Evolutionary conservation across 1,140 invertebrate genomes (phyloP), one percentile per base, ranked within the genome.

Genomic region (Anastrepha obliqua): DNA sequence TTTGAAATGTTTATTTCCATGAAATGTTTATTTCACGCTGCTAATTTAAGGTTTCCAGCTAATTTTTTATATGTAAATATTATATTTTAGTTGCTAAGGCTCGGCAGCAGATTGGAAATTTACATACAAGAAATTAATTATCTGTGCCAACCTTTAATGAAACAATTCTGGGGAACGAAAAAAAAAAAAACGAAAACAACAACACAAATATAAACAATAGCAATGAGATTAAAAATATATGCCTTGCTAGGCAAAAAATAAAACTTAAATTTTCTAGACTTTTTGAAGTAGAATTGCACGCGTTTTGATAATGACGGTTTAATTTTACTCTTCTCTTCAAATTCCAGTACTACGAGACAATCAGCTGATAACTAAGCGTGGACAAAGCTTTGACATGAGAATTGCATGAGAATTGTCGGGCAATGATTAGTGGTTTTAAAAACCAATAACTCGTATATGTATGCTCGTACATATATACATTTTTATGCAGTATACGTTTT

Each of bases 21-120:
- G 29, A 29, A 29, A 29, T 29, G 39, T 70, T 39, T 42, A 70
- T 47, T 70, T 70, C 6, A 55, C 51, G 67, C 17, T 70, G 67
- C 15, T 3, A n/a, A 74, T 74, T 74, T 44, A 74, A 74, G 17
- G 15, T 7, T 47, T 17, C 15, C 42, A 74, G 67, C 11, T 44
- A 74, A 74, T 74, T 74, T 17, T 74, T 39, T 11, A 55, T 55
- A 8, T 55, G 51, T 74, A 74, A 47, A 74, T 39, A 74, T 74
- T 74, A 74, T 17, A 39, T 74, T 9, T 74, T 39, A 74, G 67
- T 44, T 74, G 67, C 67, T 44, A 74, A 74, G 67, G 51, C 11
- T 6, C 51, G 51, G 51, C 51, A 29, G 51, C 51, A 55, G 51
- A 55, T 55, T 6, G 51, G 2, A 55, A 55, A 11, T 55, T 55